A percentile compares a stretch with the other conserved stretches of the same genome.
Evolutionary conservation across 2,797 vertebrate genomes (phyloP).

Genomic region (Cygnus olor): DNA sequence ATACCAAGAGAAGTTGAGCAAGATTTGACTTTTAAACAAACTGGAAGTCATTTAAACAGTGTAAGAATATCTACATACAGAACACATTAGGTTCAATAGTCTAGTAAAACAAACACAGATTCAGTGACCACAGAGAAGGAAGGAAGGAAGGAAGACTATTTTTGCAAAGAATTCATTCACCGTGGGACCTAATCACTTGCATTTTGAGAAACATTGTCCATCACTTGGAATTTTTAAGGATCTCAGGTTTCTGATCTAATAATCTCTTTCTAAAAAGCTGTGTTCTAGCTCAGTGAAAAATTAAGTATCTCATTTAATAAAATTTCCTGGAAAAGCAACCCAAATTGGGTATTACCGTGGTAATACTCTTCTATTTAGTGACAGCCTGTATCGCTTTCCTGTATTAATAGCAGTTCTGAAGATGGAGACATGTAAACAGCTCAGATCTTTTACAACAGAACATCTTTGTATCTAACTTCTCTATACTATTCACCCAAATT

Average conservation of each 20-base stretch:
- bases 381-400: neutral
- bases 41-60: neutral
- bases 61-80: neutral
- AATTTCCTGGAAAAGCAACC: neutral
- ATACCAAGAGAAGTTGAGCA: neutral
- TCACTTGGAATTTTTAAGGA: neutral
- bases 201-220: neutral
- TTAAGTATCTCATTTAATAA: neutral
- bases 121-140: neutral
- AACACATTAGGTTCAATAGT: neutral
- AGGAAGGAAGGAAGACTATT: neutral
- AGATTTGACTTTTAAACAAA: neutral
- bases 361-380: neutral
- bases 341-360: neutral
- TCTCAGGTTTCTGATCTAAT: neutral
- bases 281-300: neutral
- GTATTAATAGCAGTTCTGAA: neutral
- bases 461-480: neutral
- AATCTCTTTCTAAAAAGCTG: neutral
- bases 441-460: neutral
- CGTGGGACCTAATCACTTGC: neutral
- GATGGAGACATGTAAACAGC: neutral
- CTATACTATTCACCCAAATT: neutral
- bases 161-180: neutral
- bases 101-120: neutral